Conservation (phyloP, 2,888 invertebrate genomes). For the Dendrolimus pini region DNA sequence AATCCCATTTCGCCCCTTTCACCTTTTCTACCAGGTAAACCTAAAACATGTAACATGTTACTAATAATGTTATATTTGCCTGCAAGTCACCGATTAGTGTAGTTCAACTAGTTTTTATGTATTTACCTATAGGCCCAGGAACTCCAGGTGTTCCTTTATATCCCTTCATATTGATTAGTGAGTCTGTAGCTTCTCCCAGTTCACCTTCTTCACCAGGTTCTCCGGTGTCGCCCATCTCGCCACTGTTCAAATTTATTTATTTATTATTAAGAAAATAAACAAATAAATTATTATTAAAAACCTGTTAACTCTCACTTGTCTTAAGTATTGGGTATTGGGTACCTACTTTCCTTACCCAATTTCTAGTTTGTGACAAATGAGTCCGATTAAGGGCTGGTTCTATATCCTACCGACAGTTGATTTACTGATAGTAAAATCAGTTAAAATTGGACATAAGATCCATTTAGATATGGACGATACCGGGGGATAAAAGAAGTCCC, state of each 20-base stretch:
- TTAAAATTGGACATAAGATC: too few species aligned
- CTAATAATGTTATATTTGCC: neutral
- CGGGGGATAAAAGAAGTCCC: too few species aligned
- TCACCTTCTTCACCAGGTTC: conserved; percentile 54
- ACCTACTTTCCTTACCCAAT: too few species aligned
- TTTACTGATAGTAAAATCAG: too few species aligned
- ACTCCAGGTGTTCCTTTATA: conserved; percentile 73
- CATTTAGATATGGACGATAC: too few species aligned
- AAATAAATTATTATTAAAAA: neutral
- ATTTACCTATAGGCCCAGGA: conserved; percentile 41
- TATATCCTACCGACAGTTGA: too few species aligned
- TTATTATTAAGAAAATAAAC: neutral
- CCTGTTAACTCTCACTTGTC: neutral
- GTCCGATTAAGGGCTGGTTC: too few species aligned
- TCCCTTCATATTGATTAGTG: conserved; percentile 58
- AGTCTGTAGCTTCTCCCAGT: conserved; percentile 42
- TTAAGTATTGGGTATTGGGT: too few species aligned
- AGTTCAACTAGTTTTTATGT: neutral
- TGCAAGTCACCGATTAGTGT: neutral
- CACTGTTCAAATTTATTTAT: conserved; percentile 30
- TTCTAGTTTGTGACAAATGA: too few species aligned
- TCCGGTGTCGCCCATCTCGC: conserved; percentile 61
- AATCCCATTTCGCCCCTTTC: conserved; percentile 47
- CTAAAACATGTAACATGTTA: conserved; percentile 16
- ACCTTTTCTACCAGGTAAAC: conserved; percentile 40